Evolutionary conservation across 1,140 invertebrate species (phyloP).

Genomic region (Babylonia areolata): DNA sequence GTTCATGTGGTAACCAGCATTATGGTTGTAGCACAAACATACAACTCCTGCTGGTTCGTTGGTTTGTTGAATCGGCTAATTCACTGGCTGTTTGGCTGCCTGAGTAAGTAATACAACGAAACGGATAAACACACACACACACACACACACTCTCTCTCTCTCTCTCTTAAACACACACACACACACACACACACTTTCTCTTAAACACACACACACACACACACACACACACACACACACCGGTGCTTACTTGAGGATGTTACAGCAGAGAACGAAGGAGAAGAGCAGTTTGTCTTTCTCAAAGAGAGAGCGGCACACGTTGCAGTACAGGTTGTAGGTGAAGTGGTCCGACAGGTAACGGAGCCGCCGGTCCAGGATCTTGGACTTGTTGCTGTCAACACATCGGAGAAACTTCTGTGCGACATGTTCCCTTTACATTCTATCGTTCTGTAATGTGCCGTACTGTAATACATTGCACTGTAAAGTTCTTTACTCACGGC

Average conservation of each 20-base stretch:
- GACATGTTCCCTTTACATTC: too few relatives aligned
- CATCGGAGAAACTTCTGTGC: too few relatives aligned
- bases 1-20: too few relatives aligned
- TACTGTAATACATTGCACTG: too few relatives aligned
- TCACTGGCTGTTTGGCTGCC: too few relatives aligned
- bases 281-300: slow-evolving; percentile 76
- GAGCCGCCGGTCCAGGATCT: slow-evolving; percentile 69
- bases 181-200: slow-evolving; percentile 21
- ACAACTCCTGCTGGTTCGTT: too few relatives aligned
- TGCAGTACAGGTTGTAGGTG: slow-evolving; percentile 73
- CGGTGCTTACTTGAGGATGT: slow-evolving; percentile 77
- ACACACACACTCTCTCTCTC: slow-evolving; percentile 18
- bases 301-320: slow-evolving; percentile 75
- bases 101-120: too few relatives aligned
- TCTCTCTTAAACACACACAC: slow-evolving; percentile 4
- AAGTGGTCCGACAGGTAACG: slow-evolving; percentile 76
- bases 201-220: slow-evolving; percentile 13
- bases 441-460: too few relatives aligned
- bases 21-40: too few relatives aligned
- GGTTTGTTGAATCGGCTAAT: too few relatives aligned
- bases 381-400: slow-evolving; percentile 65
- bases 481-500: too few relatives aligned
- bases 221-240: too few relatives aligned
- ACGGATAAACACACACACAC: slow-evolving; percentile 9
- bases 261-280: slow-evolving; percentile 75